These are phyloP conservation scores for Melipona bicolor DNA, from an alignment of 2,888 invertebrate species.

Conservation along the genomic window DNA sequence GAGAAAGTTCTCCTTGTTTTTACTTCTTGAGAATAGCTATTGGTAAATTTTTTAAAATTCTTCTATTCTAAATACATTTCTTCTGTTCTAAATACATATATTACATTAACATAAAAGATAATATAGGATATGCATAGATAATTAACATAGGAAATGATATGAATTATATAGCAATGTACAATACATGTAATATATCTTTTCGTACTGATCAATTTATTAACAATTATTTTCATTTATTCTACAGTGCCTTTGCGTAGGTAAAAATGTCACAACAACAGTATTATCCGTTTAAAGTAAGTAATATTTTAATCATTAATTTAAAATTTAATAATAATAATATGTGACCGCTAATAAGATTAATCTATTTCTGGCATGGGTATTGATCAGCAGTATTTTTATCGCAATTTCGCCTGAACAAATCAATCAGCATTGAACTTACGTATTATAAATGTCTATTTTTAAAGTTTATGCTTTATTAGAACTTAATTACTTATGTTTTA, in stretches of 20 bases:
- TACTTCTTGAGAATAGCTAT: constrained; percentile 1
- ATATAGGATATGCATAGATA: not conserved
- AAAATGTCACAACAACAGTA: constrained; percentile 93
- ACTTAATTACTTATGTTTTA: not conserved
- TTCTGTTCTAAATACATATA: constrained; percentile 21
- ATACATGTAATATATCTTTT: not conserved
- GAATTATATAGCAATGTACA: too few species aligned
- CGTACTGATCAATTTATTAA: constrained; percentile 1
- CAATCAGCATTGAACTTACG: constrained; percentile 3
- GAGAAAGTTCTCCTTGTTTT: constrained; percentile 34
- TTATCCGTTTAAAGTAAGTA: constrained; percentile 93
- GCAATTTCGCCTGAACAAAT: constrained; percentile 12
- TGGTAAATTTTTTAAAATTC: not conserved
- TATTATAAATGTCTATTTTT: not conserved
- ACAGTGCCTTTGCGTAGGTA: constrained; percentile 50
- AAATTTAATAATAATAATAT: constrained; percentile 5
- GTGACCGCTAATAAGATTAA: constrained; percentile 1
- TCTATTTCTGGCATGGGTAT: constrained; percentile 45
- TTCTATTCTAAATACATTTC: constrained; percentile 19
- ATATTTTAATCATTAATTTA: constrained; percentile 14
- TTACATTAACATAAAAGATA: not conserved
- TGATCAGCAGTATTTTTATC: constrained; percentile 65
- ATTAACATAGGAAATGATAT: not conserved
- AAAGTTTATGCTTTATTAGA: not conserved
- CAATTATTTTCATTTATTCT: constrained; percentile 22